phyloP scores from a whole-genome alignment of 2,113 vertebrate species.

The Harpagus bidentatus region DNA sequence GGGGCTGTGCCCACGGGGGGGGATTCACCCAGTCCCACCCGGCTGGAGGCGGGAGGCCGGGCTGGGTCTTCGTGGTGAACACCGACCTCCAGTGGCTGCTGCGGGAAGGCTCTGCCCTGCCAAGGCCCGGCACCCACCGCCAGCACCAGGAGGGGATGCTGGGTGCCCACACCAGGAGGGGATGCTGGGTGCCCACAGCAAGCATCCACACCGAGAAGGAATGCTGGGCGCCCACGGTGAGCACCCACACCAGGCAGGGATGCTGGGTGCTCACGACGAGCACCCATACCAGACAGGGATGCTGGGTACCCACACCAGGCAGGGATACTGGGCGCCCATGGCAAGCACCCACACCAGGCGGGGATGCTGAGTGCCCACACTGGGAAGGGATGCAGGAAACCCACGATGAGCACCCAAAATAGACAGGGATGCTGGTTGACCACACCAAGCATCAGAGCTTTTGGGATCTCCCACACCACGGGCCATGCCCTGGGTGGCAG shows the following conservation, averaged over 20 bases:
- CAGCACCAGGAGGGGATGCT: rapidly evolving
- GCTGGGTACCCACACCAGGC: neutral
- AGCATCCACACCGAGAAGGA: neutral
- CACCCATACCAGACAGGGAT: too few relatives aligned
- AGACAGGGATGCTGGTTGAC: neutral
- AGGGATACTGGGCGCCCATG: neutral
- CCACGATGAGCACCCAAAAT: too few relatives aligned
- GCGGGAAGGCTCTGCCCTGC: neutral
- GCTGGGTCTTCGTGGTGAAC: neutral
- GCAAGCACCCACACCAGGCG: rapidly evolving
- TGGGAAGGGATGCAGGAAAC: rapidly evolving
- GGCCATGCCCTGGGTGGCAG: neutral
- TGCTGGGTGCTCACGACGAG: rapidly evolving
- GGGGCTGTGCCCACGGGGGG: rapidly evolving
- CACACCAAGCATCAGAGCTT: neutral
- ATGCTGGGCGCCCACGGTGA: rapidly evolving
- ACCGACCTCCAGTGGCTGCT: slow-evolving; percentile 42
- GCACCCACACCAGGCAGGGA: neutral
- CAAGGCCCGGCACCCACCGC: neutral
- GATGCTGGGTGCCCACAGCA: neutral
- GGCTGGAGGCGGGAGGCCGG: neutral
- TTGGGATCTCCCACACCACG: rapidly evolving
- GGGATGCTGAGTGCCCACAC: neutral
- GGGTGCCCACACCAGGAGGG: rapidly evolving
- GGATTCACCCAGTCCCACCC: neutral